Conservation (phyloP, 2,113 vertebrate genomes). For the Emydura subglobosa region DNA sequence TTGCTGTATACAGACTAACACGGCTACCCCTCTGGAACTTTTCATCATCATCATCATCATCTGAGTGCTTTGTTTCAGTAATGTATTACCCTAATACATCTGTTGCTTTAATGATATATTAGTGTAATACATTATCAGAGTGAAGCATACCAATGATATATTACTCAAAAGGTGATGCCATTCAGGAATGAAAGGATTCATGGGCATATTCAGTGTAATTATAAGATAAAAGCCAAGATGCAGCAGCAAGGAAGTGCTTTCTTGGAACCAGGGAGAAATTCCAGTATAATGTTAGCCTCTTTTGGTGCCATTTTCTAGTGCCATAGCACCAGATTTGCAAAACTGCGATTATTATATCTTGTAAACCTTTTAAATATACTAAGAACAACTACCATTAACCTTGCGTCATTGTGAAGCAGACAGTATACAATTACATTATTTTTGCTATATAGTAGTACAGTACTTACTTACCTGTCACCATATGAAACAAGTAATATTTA, state of each 20-base stretch:
- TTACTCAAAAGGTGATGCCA: constrained; percentile 69
- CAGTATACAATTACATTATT: constrained; percentile 56
- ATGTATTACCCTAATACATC: constrained; percentile 74
- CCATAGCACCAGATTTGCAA: constrained; percentile 13
- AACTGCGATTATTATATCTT: constrained; percentile 45
- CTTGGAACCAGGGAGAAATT: not conserved
- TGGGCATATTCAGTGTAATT: constrained; percentile 40
- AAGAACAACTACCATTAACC: constrained; percentile 45
- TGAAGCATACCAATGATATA: constrained; percentile 75
- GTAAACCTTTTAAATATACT: constrained; percentile 55
- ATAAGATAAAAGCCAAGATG: constrained; percentile 29
- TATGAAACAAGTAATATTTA: constrained; percentile 57
- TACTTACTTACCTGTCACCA: constrained; percentile 60
- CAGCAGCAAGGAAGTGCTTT: not conserved
- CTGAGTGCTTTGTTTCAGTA: constrained; percentile 72
- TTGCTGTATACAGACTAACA: no score
- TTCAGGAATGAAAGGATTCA: constrained; percentile 75
- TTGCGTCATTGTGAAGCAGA: constrained; percentile 20
- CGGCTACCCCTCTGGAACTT: no score
- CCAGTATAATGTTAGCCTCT: not conserved
- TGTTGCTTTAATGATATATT: constrained; percentile 80
- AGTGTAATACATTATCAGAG: constrained; percentile 74
- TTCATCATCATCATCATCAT: constrained; percentile 43
- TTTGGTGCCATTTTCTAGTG: not conserved
- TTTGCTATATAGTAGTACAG: constrained; percentile 57